These are phyloP conservation scores for Leucopsar rothschildi DNA, from an alignment of 2,113 vertebrate genomes.

Conservation along the genomic window DNA sequence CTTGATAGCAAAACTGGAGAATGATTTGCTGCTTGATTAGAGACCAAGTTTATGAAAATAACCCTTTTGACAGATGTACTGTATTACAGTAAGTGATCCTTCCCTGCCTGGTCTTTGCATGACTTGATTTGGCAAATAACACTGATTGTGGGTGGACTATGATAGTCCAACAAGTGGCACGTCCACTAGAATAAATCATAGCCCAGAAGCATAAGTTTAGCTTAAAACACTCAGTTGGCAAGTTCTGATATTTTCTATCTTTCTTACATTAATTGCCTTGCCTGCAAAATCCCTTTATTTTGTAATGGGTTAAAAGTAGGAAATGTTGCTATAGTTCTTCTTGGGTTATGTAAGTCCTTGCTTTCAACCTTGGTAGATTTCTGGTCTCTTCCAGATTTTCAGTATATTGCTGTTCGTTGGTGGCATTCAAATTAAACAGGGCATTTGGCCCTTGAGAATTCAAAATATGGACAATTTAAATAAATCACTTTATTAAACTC, in stretches of 20 bases:
- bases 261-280: background rate
- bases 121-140: conserved; percentile 56
- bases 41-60: conserved; percentile 45
- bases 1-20: conserved; percentile 41
- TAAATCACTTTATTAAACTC: conserved; percentile 26
- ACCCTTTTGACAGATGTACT: conserved; percentile 44
- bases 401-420: background rate
- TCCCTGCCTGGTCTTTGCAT: conserved; percentile 36
- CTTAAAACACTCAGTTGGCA: background rate
- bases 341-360: background rate
- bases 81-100: conserved; percentile 15
- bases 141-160: background rate
- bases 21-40: conserved; percentile 59
- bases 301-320: background rate
- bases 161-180: background rate
- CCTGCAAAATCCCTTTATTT: background rate
- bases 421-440: conserved; percentile 2
- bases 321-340: background rate
- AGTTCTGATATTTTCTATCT: background rate
- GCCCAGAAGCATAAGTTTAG: background rate
- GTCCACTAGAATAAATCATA: conserved; percentile 16
- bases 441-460: background rate
- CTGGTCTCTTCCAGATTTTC: background rate
- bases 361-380: background rate
- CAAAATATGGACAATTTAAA: background rate